Base-by-base conservation (phyloP, 2,113 vertebrate species). In the Lagenorhynchus albirostris region DNA sequence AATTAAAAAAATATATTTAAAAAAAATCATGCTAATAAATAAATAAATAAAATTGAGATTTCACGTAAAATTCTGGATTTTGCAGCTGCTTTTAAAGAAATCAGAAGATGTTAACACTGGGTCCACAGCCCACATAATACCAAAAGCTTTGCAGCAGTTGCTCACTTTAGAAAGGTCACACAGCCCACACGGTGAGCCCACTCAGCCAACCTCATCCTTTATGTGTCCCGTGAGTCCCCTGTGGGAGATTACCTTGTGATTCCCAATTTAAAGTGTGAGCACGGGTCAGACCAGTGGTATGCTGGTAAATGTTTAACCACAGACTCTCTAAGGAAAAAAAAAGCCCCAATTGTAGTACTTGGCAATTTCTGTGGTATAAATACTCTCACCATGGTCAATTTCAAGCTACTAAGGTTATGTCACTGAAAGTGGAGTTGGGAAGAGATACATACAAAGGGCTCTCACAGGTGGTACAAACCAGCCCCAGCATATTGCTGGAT, bases 11-110 rank as follows among this genome's bases (percentile, higher is more conserved):
- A 17, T 17, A 53, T 53, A 53, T 53, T 53, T 53, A 18, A 6
- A 0, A 0, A 6, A 53, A 17, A 53, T 53, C 53, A 53, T 53
- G 53, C 53, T 53, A 53, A 53, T 53, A 53, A 53, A 53, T 17
- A 77, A 38, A 53, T 53, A 53, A 53, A 53, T 53, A 77, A 95
- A 97, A 91, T 73, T 77, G 77, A 89, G 65, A 92, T 91, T 94
- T 94, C 62, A 62, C 67, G 58, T 82, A 89, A 94, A 95, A 82
- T 91, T 88, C 67, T 93, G 73, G 63, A 79, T 93, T 77, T 93
- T 84, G 85, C 3, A 38, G 70, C 70, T 93, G 87, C 85, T 83
- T 83, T 92, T 81, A 62, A 95, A 97, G 89, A 65, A 71, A 31
- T 44, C 31, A 90, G 76, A 93, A 89, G 38, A 89, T 82, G 36